Conservation (phyloP, 2,888 invertebrate species). For the Leucoptera coffeella region DNA sequence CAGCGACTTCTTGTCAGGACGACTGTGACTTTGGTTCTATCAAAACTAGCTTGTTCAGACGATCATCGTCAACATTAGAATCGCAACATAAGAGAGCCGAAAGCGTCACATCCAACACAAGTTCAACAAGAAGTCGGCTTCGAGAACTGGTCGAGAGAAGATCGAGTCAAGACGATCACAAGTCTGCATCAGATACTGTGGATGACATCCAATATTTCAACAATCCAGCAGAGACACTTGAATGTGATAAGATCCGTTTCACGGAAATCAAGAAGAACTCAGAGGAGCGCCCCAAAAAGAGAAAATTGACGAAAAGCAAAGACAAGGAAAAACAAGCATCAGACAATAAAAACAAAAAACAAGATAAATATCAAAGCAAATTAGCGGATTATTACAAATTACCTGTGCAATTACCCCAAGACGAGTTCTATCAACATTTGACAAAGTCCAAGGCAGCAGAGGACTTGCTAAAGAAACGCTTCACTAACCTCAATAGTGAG, state of each 20-base stretch:
- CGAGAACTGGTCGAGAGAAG: slow-evolving; percentile 48
- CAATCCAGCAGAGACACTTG: slow-evolving; percentile 43
- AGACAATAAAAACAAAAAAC: slow-evolving; percentile 34
- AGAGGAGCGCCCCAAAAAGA: slow-evolving; percentile 41
- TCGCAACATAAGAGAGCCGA: slow-evolving; percentile 36
- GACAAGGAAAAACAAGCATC: slow-evolving; percentile 13
- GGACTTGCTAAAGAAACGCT: slow-evolving; percentile 34
- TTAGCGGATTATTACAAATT: slow-evolving; percentile 42
- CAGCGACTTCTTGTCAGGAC: slow-evolving; percentile 51
- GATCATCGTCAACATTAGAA: slow-evolving; percentile 42
- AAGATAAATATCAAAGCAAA: slow-evolving; percentile 44
- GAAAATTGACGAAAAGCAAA: slow-evolving; percentile 29
- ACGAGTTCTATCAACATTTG: slow-evolving; percentile 44
- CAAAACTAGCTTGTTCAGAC: slow-evolving; percentile 44
- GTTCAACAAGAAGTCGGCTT: slow-evolving; percentile 49
- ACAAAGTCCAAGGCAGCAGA: slow-evolving; percentile 41
- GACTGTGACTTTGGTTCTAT: slow-evolving; percentile 45
- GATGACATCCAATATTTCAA: slow-evolving; percentile 47
- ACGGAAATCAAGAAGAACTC: slow-evolving; percentile 34
- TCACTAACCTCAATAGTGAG: slow-evolving; percentile 40
- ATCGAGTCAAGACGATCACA: slow-evolving; percentile 46
- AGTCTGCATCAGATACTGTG: slow-evolving; percentile 38
- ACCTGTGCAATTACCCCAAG: slow-evolving; percentile 39
- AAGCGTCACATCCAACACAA: slow-evolving; percentile 41
- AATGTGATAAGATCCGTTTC: slow-evolving; percentile 35